Evolutionary conservation across 2,888 invertebrate species (phyloP), one percentile per base, ranked within the genome.

Genomic region (Endomychus coccineus): DNA sequence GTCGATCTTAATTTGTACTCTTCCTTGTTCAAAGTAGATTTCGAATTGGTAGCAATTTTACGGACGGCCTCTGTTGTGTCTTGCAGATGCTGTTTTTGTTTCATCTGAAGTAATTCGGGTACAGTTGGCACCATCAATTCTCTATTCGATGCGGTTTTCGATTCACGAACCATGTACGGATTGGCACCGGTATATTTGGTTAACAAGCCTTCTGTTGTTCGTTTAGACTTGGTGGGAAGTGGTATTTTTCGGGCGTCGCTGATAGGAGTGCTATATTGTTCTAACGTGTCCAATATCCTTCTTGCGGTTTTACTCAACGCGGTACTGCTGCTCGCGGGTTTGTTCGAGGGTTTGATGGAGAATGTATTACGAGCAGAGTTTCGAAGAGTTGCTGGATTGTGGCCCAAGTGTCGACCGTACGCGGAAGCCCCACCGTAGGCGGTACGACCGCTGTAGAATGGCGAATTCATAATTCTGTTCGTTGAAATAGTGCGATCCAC

Each of bases 241-340:
- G 85, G 84, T 60, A 88, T 83, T 55, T 81, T 80, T 55, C 78
- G 82, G 2, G 83, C 87, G 61, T 89, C 88, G 27, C 70, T 70
- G 5, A 14, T 65, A 0, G 90, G 87, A 2, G 88, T 83, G 0
- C 86, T 81, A 65, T 84, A 87, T 50, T 82, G 78, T 58, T 90
- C 86, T 36, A 92, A 67, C 3, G 87, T 73, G 51, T 84, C 81
- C 52, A 91, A 67, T 45, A 92, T 83, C 44, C 81, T 74, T 50
- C 80, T 77, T 1, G 90, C 82, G 3, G 89, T 83, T 45, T 76
- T 74, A 55, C 85, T 83, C 61, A 83, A 71, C 7, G 69, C 67
- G 15, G 68, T 59, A 25, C 54, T 54, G 15, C 45, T 54, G 25
- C 51, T 50, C 11, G 49, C 41, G 9, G 56, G 52, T 16, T 56